Evolutionary conservation across 2,797 vertebrate genomes (phyloP).

Genomic region (Crax fasciolata): DNA sequence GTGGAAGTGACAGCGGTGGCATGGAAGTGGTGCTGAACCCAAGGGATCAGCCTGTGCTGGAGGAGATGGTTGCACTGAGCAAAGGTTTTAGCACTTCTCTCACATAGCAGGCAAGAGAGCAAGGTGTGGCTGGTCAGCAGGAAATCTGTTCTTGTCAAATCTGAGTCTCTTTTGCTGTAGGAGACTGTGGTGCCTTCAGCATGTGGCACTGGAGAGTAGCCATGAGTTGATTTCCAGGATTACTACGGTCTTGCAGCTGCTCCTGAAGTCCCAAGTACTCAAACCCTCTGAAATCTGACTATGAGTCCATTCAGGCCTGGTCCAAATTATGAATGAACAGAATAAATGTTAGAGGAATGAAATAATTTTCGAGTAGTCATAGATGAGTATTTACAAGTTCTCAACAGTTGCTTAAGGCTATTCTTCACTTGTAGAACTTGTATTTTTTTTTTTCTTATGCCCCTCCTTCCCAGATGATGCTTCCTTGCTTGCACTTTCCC

Average conservation of each 20-base stretch:
- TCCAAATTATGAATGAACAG: neutral
- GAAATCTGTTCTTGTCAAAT: neutral
- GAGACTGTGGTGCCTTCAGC: neutral
- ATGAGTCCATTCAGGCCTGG: neutral
- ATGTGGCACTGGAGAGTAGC: neutral
- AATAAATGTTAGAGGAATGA: neutral
- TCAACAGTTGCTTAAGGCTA: neutral
- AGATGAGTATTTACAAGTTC: neutral
- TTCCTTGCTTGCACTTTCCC: neutral
- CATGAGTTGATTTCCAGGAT: neutral
- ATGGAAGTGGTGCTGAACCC: neutral
- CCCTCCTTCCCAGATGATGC: neutral
- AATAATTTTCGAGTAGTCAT: neutral
- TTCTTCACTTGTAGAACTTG: neutral
- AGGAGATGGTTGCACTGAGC: neutral
- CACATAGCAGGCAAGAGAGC: neutral
- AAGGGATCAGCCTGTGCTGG: neutral
- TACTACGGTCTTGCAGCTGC: neutral
- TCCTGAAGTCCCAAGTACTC: neutral
- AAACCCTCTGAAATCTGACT: neutral
- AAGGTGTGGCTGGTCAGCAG: neutral
- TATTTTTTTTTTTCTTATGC: neutral
- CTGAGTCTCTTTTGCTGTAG: neutral
- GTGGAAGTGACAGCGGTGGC: conserved; percentile 28
- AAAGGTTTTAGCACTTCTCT: neutral